Percentiles rank a stretch among this genome's conserved stretches.
phyloP scores from a whole-genome alignment of 2,888 invertebrate genomes.

The Rhamnusium bicolor region DNA sequence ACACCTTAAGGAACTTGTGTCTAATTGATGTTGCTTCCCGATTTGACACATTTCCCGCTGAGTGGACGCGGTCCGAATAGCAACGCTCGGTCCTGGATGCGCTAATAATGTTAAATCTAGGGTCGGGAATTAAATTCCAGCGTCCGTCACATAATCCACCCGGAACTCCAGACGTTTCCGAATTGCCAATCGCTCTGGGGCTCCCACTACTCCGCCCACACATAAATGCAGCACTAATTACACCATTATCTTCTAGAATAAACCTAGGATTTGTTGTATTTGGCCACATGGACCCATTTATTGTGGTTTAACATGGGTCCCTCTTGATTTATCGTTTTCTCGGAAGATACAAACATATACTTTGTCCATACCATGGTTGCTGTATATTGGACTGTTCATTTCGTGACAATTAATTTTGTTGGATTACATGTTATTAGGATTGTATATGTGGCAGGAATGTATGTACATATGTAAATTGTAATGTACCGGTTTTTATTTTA shows the following conservation, averaged over 20 bases:
- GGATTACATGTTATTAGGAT: too few species aligned
- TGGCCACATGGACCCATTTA: constrained; percentile 19
- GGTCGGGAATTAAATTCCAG: constrained; percentile 30
- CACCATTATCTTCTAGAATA: constrained; percentile 25
- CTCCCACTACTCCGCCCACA: not conserved
- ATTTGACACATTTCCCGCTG: constrained; percentile 35
- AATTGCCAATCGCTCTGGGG: constrained; percentile 32
- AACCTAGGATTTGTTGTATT: constrained; percentile 20
- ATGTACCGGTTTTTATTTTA: too few species aligned
- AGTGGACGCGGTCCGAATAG: constrained; percentile 32
- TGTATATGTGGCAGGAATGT: not conserved
- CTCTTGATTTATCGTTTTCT: constrained; percentile 19
- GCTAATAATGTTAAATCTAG: constrained; percentile 33
- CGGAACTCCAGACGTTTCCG: constrained; percentile 29
- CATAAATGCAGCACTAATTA: constrained; percentile 26
- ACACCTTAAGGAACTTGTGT: constrained; percentile 25
- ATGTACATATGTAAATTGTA: too few species aligned
- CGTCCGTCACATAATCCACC: constrained; percentile 18
- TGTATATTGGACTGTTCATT: too few species aligned
- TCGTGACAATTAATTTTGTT: constrained; percentile 2
- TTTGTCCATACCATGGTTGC: too few species aligned
- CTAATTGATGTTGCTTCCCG: constrained; percentile 34
- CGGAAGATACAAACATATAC: not conserved
- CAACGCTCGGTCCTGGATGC: constrained; percentile 13
- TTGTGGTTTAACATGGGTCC: constrained; percentile 8